These are phyloP conservation scores for Caenorhabditis japonica DNA, from an alignment of 2,888 invertebrate species.

Conservation along the genomic window DNA sequence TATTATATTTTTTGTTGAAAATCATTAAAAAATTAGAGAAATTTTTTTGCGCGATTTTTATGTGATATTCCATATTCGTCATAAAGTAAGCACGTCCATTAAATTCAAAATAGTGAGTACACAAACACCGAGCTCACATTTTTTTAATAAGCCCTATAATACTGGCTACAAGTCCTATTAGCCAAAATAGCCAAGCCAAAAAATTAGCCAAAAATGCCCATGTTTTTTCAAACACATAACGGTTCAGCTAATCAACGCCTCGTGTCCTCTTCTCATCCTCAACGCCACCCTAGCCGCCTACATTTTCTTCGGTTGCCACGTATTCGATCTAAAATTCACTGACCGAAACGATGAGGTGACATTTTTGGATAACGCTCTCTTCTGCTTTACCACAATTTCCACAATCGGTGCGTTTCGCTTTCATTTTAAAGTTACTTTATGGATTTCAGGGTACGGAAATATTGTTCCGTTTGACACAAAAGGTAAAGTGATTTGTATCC, in stretches of 20 bases:
- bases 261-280: constrained; percentile 53
- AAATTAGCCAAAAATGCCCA: too few relatives aligned
- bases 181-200: too few relatives aligned
- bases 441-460: constrained; percentile 65
- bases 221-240: too few relatives aligned
- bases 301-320: constrained; percentile 56
- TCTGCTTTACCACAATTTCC: constrained; percentile 67
- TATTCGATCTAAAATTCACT: constrained; percentile 53
- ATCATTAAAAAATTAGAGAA: too few relatives aligned
- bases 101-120: not conserved
- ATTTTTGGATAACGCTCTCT: constrained; percentile 39
- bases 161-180: too few relatives aligned
- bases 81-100: too few relatives aligned
- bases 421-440: not conserved
- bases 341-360: constrained; percentile 21
- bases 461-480: constrained; percentile 51
- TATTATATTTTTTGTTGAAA: too few relatives aligned
- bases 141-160: too few relatives aligned
- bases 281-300: constrained; percentile 52
- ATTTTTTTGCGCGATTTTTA: too few relatives aligned
- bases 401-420: constrained; percentile 61
- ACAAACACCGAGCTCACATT: not conserved
- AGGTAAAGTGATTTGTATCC: constrained; percentile 55
- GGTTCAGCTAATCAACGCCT: constrained; percentile 46
- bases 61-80: too few relatives aligned